These are phyloP conservation scores for Aldrovandia affinis DNA, from an alignment of 2,797 vertebrate species.

Conservation along the genomic window DNA sequence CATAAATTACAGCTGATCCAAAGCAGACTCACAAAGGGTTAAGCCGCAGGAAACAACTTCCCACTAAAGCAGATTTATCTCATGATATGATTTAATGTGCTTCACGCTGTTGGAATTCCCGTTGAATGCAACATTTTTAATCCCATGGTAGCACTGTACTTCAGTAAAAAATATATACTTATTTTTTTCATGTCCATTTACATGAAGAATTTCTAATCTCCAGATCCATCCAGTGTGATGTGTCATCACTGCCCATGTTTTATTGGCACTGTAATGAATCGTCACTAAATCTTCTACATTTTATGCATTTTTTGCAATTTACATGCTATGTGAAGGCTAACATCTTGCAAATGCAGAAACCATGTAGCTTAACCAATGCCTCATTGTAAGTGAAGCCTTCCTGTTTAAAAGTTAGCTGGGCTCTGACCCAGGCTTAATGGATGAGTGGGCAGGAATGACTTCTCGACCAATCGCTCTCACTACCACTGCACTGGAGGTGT, in stretches of 20 bases:
- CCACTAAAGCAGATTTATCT: too few relatives aligned
- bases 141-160: conserved; percentile 26
- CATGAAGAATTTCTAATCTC: not conserved
- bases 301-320: not conserved
- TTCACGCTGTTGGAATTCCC: not conserved
- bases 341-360: not conserved
- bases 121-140: not conserved
- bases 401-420: conserved; percentile 19
- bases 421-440: not conserved
- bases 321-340: conserved; percentile 1
- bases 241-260: not conserved
- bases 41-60: too few relatives aligned
- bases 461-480: not conserved
- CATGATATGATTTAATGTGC: too few relatives aligned
- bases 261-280: conserved; percentile 24
- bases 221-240: not conserved
- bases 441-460: not conserved
- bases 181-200: not conserved
- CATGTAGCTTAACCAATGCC: not conserved
- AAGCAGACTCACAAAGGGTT: too few relatives aligned
- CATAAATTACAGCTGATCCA: too few relatives aligned
- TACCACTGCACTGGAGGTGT: not conserved
- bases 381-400: conserved; percentile 27
- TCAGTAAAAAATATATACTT: too few relatives aligned
- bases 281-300: conserved; percentile 27